Percentiles rank a stretch among this genome's conserved stretches.
Conservation (phyloP, 2,113 vertebrate species). For the Trichomycterus rosablanca region DNA sequence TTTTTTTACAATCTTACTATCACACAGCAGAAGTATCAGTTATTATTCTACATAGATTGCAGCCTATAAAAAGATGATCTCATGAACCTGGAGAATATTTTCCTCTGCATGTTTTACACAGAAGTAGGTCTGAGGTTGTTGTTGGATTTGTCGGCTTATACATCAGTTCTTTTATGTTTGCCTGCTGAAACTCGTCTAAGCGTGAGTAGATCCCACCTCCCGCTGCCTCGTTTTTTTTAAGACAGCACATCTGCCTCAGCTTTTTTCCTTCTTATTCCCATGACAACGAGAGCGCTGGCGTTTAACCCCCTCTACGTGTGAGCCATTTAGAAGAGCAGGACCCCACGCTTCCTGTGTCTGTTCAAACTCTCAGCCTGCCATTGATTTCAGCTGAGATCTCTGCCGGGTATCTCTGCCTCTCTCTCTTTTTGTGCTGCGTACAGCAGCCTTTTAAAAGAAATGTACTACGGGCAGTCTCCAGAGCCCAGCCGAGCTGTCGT, state of each 20-base stretch:
- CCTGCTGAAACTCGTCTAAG: too few relatives aligned
- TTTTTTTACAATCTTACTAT: too few relatives aligned
- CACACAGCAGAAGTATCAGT: too few relatives aligned
- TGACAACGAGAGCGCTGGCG: conserved; percentile 33
- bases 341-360: conserved; percentile 39
- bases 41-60: too few relatives aligned
- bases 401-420: conserved; percentile 28
- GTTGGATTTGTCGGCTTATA: too few relatives aligned
- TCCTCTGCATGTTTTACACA: too few relatives aligned
- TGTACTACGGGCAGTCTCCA: conserved; percentile 63
- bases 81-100: too few relatives aligned
- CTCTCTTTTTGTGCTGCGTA: conserved; percentile 25
- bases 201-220: too few relatives aligned
- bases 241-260: neutral
- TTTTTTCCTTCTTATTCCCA: conserved; percentile 34
- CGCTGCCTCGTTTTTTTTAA: too few relatives aligned
- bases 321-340: conserved; percentile 33
- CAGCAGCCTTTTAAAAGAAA: conserved; percentile 68
- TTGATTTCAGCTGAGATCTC: conserved; percentile 35
- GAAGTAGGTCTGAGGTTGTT: too few relatives aligned
- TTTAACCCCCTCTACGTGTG: conserved; percentile 29
- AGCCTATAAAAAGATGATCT: too few relatives aligned
- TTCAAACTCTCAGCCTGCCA: conserved; percentile 27
- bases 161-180: too few relatives aligned
- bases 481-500: conserved; percentile 49